Evolutionary conservation across 2,113 vertebrate species (phyloP), one percentile per base, ranked within the genome.

Genomic region (Dipodomys spectabilis): DNA sequence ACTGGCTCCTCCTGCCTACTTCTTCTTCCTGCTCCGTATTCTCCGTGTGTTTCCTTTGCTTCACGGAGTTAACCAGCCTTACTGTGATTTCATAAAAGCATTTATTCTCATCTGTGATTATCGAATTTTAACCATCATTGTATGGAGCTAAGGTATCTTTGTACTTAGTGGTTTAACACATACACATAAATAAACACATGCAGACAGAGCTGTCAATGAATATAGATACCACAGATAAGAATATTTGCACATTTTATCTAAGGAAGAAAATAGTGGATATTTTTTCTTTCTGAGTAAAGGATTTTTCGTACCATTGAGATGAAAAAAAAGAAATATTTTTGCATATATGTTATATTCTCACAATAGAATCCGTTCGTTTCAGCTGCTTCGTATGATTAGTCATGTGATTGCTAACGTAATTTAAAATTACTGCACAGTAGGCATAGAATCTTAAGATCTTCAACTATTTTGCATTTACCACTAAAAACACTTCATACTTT

Each of bases 261-360:
- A 45, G 2, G 89, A 82, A 86, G 25, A 8, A 88, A 83, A 1
- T 6, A 79, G 20, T 64, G 4, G 13, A 71, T 68, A 90, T 82
- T 93, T 91, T 49, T 90, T 57, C 53, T 39, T 39, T 39, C 35
- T 39, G 39, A 39, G 39, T 57, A 18, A 57, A 5, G 13, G 62
- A 2, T 28, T 79, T 69, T 95, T 97, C 23, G 32, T 80, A 44
- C 3, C 25, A 82, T 81, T 95, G 44, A 86, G 82, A 81, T 90
- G 90, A 32, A 94, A 88, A 84, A 86, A 68, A 95, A 60, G 72
- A 95, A 95, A 39, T 57, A 0, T 11, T 6, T 68, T 88, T 44
- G 32, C 15, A 12, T n/a, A 80, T 60, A 23, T 90, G 94, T 84
- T 16, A n/a, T 86, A 82, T 13, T 93, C 15, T 82, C 30, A 9